Evolutionary conservation across 2,888 invertebrate species (phyloP).

Genomic region (Lasioglossum leucozonium): DNA sequence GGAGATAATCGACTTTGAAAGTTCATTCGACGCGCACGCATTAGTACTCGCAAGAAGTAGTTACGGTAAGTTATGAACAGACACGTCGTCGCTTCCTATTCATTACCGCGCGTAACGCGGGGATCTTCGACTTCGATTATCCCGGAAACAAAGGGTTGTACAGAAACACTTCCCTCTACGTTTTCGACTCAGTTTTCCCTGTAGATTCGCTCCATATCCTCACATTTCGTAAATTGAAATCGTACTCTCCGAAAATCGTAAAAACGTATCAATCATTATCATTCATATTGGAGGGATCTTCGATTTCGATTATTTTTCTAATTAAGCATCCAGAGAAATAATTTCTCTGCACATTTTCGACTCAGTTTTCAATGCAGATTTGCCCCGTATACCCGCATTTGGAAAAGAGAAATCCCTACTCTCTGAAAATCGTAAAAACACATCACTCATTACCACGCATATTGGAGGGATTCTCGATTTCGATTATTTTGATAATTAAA

Average conservation of each 20-base stretch:
- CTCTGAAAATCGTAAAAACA: too few relatives aligned
- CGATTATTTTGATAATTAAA: too few relatives aligned
- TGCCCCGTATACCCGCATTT: too few relatives aligned
- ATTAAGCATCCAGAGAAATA: too few relatives aligned
- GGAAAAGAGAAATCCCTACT: too few relatives aligned
- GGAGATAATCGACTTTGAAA: background rate
- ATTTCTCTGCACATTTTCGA: too few relatives aligned
- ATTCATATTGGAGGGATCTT: background rate
- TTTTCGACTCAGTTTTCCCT: background rate
- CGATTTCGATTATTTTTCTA: background rate
- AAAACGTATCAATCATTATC: too few relatives aligned
- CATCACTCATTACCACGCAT: too few relatives aligned
- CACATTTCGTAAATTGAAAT: background rate
- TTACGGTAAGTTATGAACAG: background rate
- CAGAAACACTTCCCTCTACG: background rate
- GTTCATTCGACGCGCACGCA: background rate
- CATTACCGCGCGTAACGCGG: background rate
- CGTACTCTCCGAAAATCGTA: background rate
- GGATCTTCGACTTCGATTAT: background rate
- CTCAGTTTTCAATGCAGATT: too few relatives aligned
- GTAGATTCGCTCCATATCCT: background rate
- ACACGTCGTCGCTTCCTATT: slow-evolving; percentile 1
- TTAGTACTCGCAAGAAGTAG: background rate
- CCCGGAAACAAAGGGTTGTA: background rate
- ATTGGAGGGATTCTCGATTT: too few relatives aligned